phyloP scores from a whole-genome alignment of 2,888 invertebrate species.

The Saturnia pavonia region DNA sequence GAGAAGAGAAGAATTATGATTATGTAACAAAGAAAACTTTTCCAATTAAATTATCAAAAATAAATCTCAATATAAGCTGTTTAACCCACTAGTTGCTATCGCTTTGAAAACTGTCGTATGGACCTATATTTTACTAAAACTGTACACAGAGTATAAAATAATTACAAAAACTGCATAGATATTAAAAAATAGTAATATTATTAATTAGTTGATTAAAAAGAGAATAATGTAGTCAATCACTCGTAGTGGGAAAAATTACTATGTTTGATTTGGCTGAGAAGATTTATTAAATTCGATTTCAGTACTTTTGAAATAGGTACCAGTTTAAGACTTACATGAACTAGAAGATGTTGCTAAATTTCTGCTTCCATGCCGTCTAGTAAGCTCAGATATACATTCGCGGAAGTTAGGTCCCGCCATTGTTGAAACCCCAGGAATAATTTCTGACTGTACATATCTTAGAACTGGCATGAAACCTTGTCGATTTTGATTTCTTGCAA shows the following conservation, averaged over 20 bases:
- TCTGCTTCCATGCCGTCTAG: not conserved
- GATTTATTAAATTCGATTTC: not conserved
- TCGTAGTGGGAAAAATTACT: not conserved
- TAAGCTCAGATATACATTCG: constrained; percentile 26
- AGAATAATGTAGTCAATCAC: no score
- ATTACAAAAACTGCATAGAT: no score
- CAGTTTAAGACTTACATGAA: not conserved
- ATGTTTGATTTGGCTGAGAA: not conserved
- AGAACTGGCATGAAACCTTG: constrained; percentile 26
- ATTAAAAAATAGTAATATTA: no score
- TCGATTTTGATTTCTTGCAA: constrained; percentile 25
- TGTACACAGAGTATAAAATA: not conserved
- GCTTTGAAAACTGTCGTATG: not conserved
- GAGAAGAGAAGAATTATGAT: not conserved
- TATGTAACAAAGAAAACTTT: not conserved
- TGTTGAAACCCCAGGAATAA: constrained; percentile 16
- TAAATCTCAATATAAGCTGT: not conserved
- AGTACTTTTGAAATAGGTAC: not conserved
- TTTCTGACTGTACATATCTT: constrained; percentile 32
- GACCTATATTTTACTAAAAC: not conserved
- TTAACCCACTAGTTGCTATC: not conserved
- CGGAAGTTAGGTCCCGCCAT: constrained; percentile 26
- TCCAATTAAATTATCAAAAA: not conserved
- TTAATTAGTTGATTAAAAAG: no score
- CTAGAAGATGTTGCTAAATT: not conserved